These are phyloP conservation scores for Lysandra bellargus DNA, from an alignment of 2,888 invertebrate genomes.

Conservation along the genomic window DNA sequence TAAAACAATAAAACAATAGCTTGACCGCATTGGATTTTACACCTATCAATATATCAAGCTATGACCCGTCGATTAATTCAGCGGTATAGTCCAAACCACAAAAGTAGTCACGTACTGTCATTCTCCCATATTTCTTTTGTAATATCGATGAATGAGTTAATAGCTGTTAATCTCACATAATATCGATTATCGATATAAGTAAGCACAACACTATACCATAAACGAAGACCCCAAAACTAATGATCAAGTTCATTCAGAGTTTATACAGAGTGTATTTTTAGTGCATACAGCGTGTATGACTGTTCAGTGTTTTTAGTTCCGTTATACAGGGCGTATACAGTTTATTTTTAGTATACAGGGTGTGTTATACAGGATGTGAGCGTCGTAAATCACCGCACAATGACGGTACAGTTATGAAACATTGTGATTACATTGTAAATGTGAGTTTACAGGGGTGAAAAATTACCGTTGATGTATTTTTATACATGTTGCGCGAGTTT, in stretches of 20 bases:
- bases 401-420: constrained; percentile 41
- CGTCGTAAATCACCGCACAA: constrained; percentile 39
- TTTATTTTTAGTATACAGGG: constrained; percentile 51
- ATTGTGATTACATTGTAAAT: constrained; percentile 32
- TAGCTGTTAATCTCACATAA: not conserved
- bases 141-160: not conserved
- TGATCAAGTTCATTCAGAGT: constrained; percentile 61
- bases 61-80: not conserved
- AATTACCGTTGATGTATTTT: not conserved
- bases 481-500: not conserved
- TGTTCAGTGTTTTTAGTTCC: not conserved
- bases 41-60: not conserved
- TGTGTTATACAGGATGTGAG: constrained; percentile 47
- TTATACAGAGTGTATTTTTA: constrained; percentile 52
- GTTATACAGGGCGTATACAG: constrained; percentile 45
- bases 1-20: not conserved
- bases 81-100: not conserved
- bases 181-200: not conserved
- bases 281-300: constrained; percentile 41
- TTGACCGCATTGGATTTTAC: not conserved
- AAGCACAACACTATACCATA: constrained; percentile 43
- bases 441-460: not conserved
- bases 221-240: constrained; percentile 49
- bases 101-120: not conserved
- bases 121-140: no score